A percentile compares a stretch with the other conserved stretches of the same genome.
Conservation (phyloP, 2,888 invertebrate species). For the Cenopis cana region DNA sequence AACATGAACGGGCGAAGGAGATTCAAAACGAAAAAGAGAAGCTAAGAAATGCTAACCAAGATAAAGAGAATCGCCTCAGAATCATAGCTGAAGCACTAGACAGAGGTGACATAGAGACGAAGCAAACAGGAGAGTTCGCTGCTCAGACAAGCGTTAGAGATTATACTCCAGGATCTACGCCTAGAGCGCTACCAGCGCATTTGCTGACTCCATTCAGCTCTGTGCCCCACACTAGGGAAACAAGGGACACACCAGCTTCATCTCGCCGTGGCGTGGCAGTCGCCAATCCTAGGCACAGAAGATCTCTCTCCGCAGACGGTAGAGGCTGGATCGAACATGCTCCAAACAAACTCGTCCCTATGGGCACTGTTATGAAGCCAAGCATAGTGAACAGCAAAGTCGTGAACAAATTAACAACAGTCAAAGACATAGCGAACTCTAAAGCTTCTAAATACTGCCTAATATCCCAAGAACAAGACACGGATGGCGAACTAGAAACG, state of each 20-base stretch:
- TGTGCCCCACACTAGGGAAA: conserved; percentile 58
- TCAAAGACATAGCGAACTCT: conserved; percentile 89
- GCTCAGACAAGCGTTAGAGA: conserved; percentile 72
- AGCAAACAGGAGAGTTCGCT: conserved; percentile 63
- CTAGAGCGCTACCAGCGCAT: conserved; percentile 77
- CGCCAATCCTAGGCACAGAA: conserved; percentile 89
- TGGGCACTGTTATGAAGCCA: conserved; percentile 96
- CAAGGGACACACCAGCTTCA: conserved; percentile 65
- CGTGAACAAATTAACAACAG: conserved; percentile 91
- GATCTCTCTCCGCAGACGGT: conserved; percentile 92
- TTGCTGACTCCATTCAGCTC: conserved; percentile 75
- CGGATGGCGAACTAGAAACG: conserved; percentile 96
- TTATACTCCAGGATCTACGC: conserved; percentile 77
- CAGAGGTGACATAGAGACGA: conserved; percentile 61
- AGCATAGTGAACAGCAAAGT: conserved; percentile 92
- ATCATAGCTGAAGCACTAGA: conserved; percentile 75
- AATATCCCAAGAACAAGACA: conserved; percentile 96
- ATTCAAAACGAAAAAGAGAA: conserved; percentile 76
- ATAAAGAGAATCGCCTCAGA: conserved; percentile 77
- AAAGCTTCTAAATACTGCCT: conserved; percentile 95
- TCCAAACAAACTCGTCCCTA: conserved; percentile 90
- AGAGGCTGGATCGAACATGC: conserved; percentile 96
- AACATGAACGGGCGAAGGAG: conserved; percentile 91
- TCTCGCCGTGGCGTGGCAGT: conserved; percentile 87
- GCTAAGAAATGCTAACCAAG: conserved; percentile 69